Conservation (phyloP, 2,113 vertebrate genomes). For the Strix uralensis region DNA sequence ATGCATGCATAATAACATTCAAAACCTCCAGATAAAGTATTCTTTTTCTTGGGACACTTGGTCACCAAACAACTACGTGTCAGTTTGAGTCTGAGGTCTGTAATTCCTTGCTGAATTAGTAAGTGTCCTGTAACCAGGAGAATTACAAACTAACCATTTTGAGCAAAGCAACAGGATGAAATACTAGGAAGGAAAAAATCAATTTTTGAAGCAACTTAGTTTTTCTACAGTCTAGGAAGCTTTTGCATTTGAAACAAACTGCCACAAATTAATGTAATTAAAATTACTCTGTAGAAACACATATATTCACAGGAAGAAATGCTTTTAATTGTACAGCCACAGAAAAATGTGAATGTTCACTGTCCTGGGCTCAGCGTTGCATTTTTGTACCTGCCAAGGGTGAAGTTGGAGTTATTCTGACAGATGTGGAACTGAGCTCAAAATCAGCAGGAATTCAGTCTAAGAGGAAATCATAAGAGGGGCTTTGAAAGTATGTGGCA, state of each 20-base stretch:
- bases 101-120: neutral
- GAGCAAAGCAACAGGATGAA: neutral
- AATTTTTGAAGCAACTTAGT: neutral
- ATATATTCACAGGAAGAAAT: neutral
- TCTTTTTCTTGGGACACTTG: neutral
- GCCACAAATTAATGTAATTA: neutral
- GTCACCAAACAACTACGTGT: neutral
- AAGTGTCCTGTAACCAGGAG: neutral
- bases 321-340: neutral
- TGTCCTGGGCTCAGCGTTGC: neutral
- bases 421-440: neutral
- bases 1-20: too few relatives aligned
- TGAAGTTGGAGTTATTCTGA: neutral
- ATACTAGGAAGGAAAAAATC: neutral
- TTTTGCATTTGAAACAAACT: neutral
- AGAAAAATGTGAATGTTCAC: neutral
- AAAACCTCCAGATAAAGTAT: neutral
- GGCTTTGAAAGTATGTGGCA: neutral
- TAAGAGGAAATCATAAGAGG: neutral
- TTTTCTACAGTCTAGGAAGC: neutral
- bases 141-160: neutral
- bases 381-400: neutral
- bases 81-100: neutral
- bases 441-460: neutral
- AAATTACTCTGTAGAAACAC: neutral